Evolutionary conservation across 1,140 invertebrate genomes (phyloP).

Genomic region (Drosophila serrata): DNA sequence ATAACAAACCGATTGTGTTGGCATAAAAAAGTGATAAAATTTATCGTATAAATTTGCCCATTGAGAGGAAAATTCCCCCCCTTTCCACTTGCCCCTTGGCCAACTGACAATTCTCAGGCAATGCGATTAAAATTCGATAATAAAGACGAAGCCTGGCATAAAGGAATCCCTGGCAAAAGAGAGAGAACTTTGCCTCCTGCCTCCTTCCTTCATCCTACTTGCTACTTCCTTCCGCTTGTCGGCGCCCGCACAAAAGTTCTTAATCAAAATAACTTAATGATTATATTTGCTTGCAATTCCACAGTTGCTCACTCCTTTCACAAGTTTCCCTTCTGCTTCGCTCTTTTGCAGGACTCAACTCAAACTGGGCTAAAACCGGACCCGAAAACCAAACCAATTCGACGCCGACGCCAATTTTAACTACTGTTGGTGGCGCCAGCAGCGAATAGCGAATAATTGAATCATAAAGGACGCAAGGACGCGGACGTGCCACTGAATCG

Average conservation of each 20-base stretch:
- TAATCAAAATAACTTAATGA: constrained; percentile 84
- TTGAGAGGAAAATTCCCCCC: neutral
- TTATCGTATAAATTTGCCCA: constrained; percentile 18
- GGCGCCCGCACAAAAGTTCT: constrained; percentile 66
- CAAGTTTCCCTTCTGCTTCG: constrained; percentile 27
- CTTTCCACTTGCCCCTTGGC: constrained; percentile 1
- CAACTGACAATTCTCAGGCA: constrained; percentile 33
- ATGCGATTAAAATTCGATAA: constrained; percentile 46
- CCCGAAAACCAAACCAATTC: constrained; percentile 33
- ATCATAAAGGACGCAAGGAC: constrained; percentile 74
- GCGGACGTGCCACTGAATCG: constrained; percentile 17
- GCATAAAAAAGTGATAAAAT: constrained; percentile 37
- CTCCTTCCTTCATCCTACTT: neutral
- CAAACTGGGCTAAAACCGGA: constrained; percentile 16
- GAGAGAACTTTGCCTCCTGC: constrained; percentile 35
- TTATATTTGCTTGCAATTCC: constrained; percentile 72
- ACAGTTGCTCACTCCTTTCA: constrained; percentile 49
- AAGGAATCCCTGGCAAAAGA: constrained; percentile 18
- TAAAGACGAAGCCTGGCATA: constrained; percentile 4
- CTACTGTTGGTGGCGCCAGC: constrained; percentile 69
- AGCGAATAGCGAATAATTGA: constrained; percentile 76
- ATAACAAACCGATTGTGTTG: constrained; percentile 37
- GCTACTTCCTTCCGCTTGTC: constrained; percentile 6
- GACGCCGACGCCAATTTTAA: constrained; percentile 67
- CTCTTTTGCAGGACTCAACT: constrained; percentile 41